Evolutionary conservation across 2,113 vertebrate genomes (phyloP).

Genomic region (Callipepla californica): DNA sequence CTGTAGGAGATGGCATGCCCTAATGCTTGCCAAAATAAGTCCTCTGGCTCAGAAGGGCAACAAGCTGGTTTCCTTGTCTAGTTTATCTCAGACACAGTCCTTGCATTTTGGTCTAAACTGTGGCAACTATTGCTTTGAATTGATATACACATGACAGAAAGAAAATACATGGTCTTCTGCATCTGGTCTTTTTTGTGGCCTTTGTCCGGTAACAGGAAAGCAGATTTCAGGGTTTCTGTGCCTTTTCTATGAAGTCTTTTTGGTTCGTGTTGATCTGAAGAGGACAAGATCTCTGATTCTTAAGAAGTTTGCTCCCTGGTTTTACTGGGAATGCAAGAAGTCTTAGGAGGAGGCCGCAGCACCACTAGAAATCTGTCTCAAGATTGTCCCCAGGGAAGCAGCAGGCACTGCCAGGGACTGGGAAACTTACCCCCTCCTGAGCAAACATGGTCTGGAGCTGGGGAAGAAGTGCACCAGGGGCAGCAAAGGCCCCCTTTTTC

Average conservation of each 20-base stretch:
- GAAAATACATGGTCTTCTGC: too few species aligned
- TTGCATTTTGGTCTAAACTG: too few species aligned
- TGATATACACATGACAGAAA: background rate
- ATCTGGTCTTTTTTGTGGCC: too few species aligned
- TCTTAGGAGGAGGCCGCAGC: background rate
- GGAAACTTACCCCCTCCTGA: rapidly evolving
- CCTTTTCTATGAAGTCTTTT: background rate
- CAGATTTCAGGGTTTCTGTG: too few species aligned
- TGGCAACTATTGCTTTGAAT: background rate
- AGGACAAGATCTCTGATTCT: background rate
- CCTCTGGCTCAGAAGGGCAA: background rate
- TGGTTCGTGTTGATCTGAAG: background rate
- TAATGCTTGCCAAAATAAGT: background rate
- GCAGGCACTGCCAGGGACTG: rapidly evolving
- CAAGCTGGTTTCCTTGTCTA: background rate
- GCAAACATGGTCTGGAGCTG: background rate
- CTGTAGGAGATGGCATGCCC: too few species aligned
- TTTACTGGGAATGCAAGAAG: background rate
- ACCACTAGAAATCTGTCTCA: background rate
- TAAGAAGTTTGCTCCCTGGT: background rate
- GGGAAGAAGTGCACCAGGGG: rapidly evolving
- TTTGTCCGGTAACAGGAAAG: too few species aligned
- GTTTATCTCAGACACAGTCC: background rate
- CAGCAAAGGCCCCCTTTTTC: background rate
- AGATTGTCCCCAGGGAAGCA: background rate